These are phyloP conservation scores for Enteromius radiatus DNA, from an alignment of 2,797 vertebrate species.

Conservation along the genomic window DNA sequence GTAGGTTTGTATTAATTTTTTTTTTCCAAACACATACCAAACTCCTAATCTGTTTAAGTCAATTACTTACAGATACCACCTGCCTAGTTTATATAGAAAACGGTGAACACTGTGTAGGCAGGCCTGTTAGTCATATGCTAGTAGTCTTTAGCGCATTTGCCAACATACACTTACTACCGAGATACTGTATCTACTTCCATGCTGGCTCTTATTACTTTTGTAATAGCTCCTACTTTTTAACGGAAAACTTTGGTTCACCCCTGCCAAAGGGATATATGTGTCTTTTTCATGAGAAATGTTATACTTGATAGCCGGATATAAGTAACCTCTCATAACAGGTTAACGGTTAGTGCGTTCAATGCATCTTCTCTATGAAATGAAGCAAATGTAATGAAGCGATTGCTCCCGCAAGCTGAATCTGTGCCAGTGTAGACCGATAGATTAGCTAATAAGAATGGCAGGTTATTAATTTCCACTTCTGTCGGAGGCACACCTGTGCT, in stretches of 20 bases:
- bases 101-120: neutral
- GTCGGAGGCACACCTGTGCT: slow-evolving; percentile 54
- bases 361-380: slow-evolving; percentile 24
- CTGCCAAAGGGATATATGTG: neutral
- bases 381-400: slow-evolving; percentile 30
- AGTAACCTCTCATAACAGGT: slow-evolving; percentile 26
- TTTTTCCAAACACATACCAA: too few relatives aligned
- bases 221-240: neutral
- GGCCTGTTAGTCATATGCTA: neutral
- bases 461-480: slow-evolving; percentile 61
- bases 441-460: slow-evolving; percentile 50
- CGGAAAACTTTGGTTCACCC: neutral
- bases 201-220: neutral
- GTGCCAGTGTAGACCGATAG: slow-evolving; percentile 43
- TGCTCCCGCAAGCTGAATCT: slow-evolving; percentile 24
- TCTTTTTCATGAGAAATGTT: neutral
- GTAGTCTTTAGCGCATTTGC: neutral
- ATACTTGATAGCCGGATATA: slow-evolving; percentile 9
- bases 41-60: neutral
- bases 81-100: neutral
- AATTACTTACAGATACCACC: neutral
- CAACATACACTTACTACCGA: neutral
- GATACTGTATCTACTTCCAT: neutral
- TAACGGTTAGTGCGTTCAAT: slow-evolving; percentile 35
- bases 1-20: too few relatives aligned